Conservation (phyloP, 2,888 invertebrate species). For the Nyleta sp. region DNA sequence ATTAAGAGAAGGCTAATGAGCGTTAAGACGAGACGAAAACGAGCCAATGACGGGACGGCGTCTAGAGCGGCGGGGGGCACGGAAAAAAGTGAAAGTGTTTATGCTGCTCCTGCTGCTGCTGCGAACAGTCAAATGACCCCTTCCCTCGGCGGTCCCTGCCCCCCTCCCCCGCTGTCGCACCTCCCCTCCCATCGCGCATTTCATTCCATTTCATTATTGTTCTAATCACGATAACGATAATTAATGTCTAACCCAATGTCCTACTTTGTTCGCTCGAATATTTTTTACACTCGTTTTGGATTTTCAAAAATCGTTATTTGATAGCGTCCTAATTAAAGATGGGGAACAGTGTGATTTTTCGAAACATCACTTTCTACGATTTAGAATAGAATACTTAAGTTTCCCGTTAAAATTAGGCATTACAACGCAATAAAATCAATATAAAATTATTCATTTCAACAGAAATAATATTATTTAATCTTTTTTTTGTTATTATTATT, state of each 20-base stretch:
- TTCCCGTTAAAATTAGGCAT: too few relatives aligned
- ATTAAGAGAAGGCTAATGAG: conserved; percentile 65
- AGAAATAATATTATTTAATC: too few relatives aligned
- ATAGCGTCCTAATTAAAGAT: too few relatives aligned
- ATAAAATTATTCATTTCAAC: too few relatives aligned
- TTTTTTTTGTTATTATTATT: too few relatives aligned
- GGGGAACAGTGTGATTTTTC: too few relatives aligned
- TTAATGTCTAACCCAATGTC: conserved; percentile 51
- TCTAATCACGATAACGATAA: conserved; percentile 53
- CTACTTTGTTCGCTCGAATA: conserved; percentile 24
- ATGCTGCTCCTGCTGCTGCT: conserved; percentile 70
- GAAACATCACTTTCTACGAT: too few relatives aligned
- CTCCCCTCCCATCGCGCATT: conserved; percentile 28
- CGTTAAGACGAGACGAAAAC: conserved; percentile 60
- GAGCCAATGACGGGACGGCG: conserved; percentile 69
- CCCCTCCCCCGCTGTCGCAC: neutral
- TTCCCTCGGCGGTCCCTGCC: conserved; percentile 41
- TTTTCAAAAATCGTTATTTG: too few relatives aligned
- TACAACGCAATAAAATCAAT: too few relatives aligned
- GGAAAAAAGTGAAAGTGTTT: conserved; percentile 80
- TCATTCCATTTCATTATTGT: conserved; percentile 51
- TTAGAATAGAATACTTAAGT: too few relatives aligned
- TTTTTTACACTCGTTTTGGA: conserved; percentile 11
- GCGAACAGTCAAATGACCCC: conserved; percentile 54
- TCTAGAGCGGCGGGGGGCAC: conserved; percentile 51